phyloP scores from a whole-genome alignment of 1,140 invertebrate species.

The Musca domestica region DNA sequence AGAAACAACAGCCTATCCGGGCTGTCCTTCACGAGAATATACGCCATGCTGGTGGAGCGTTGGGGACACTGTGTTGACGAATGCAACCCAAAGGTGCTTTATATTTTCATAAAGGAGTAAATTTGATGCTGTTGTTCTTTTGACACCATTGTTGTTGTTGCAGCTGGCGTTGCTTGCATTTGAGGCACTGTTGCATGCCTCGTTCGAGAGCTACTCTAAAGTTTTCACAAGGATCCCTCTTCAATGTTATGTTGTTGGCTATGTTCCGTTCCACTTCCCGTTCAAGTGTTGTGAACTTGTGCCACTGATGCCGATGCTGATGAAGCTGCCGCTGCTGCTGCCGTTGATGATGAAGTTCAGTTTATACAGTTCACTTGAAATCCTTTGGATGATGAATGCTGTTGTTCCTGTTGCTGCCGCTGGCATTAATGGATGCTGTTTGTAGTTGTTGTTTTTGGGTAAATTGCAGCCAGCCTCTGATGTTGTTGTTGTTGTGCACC shows the following conservation, averaged over 20 bases:
- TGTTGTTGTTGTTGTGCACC: too few species aligned
- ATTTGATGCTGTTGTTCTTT: constrained; percentile 6
- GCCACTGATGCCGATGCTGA: too few species aligned
- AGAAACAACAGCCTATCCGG: neutral
- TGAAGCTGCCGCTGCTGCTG: too few species aligned
- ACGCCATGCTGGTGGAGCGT: too few species aligned
- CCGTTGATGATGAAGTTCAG: constrained; percentile 7
- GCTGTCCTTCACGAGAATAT: neutral
- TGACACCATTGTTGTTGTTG: neutral
- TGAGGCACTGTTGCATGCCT: too few species aligned
- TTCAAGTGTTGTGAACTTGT: constrained; percentile 14
- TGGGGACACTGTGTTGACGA: too few species aligned
- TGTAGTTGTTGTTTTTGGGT: neutral
- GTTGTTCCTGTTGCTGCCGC: constrained; percentile 1
- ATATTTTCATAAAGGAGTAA: constrained; percentile 10
- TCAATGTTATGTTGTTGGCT: neutral
- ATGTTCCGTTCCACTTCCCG: constrained; percentile 7
- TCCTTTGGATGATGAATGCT: neutral
- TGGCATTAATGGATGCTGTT: neutral
- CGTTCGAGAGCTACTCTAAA: too few species aligned
- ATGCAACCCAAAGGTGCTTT: constrained; percentile 8
- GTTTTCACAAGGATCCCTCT: neutral
- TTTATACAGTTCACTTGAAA: constrained; percentile 10
- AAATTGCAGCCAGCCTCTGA: neutral
- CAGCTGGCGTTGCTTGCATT: too few species aligned